Evolutionary conservation across 2,113 vertebrate genomes (phyloP), one percentile per base, ranked within the genome.

Genomic region (Lota lota): DNA sequence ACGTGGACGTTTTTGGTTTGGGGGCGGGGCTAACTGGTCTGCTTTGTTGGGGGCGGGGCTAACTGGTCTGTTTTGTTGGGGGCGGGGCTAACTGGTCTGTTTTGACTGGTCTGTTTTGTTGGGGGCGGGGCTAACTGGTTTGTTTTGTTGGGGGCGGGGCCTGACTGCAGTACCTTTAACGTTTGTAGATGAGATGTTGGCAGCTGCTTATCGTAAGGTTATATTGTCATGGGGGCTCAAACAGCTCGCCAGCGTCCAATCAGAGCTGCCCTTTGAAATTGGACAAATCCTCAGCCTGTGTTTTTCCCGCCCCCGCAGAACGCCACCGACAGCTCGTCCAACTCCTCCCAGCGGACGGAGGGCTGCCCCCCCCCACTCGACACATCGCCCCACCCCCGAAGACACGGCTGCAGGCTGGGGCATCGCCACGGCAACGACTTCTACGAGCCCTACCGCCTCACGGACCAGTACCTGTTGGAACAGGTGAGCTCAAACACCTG

Each of bases 401-500:
- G 91, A 86, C 94, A 96, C 87, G 90, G 84, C 80, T 95, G 93
- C 77, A 91, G 95, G 75, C 87, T 95, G 85, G 95, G 93, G 69
- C 93, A 93, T 85, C 85, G 94, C 68, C 93, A 94, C 0, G 94
- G 94, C 68, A 93, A 94, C 0, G 94, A 97, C 81, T 81, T 94
- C 77, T 93, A 94, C 0, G 94, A 98, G 82, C 90, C 93, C 24
- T 96, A 95, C 74, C 90, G 92, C 78, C 80, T 88, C 62, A 77
- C 93, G 33, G 96, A 98, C 87, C 94, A 94, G 92, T 97, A 94
- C 88, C 93, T 94, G 79, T 88, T 94, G 68, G 95, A 99, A 86
- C 96, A 96, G 94, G 97, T 99, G 79, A 88, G 93, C 16, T n/a
- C 53, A 17, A 2, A 18, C 53, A 18, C 53, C 53, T n/a, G 16